Evolutionary conservation across 2,113 vertebrate species (phyloP), one percentile per base, ranked within the genome.

Genomic region (Oncorhynchus keta): DNA sequence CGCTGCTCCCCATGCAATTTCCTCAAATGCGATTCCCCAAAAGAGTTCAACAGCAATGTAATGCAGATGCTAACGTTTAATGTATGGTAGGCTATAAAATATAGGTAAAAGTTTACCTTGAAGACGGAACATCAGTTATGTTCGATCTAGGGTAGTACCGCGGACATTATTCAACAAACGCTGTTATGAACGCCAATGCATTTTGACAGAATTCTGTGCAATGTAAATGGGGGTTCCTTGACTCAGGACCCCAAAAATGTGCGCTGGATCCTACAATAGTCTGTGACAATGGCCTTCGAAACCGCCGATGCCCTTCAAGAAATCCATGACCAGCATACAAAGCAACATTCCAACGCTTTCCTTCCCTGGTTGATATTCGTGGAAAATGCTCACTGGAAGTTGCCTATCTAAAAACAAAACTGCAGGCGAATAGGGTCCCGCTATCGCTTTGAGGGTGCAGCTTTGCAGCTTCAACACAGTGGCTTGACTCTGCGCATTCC

Each of bases 401-500:
- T 68, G 30, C 30, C 18, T 20, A 39, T 65, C 62, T 35, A 35
- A 35, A 81, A 70, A 68, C 24, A 45, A 45, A 9, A 39, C 81
- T 74, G 75, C 75, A 79, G 74, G 45, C 79, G 61, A 74, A 35
- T 11, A 74, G 81, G 77, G 85, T 89, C 88, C 88, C 85, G 82
- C 78, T 76, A 81, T 68, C 81, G 82, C 77, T 84, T 59, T 2
- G 83, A 74, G 83, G 85, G 72, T 87, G 89, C 86, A 86, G 87
- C 83, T 89, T 88, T 87, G 89, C 86, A 86, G 87, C 81, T 74
- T 45, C 39, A 11, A 30, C 39, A 24, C 59, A 62, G 83, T 84
- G 88, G 79, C 83, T 85, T 80, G 91, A 88, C 79, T 79, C 81
- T 88, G 90, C 87, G 91, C 89, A 92, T 90, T 86, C 83, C 88